Evolutionary conservation across 1,140 invertebrate genomes (phyloP), one percentile per base, ranked within the genome.

Genomic region (Trichonephila clavipes): DNA sequence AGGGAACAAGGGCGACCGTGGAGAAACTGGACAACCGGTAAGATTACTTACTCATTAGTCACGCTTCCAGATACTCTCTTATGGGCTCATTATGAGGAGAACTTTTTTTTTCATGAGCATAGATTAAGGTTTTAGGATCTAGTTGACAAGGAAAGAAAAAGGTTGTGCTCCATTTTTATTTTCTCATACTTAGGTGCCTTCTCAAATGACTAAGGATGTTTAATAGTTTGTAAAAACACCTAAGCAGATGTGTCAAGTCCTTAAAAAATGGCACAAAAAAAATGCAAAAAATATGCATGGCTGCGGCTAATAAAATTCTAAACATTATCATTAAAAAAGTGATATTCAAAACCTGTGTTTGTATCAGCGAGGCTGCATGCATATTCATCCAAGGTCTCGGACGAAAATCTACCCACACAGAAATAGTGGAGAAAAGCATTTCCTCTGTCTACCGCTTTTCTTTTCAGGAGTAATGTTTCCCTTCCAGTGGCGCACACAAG

Each of bases 11-110:
- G 93, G 93, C 24, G 88, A 94, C 81, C 61, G n/a, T 19, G 93
- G 93, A 89, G 93, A 94, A 34, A 58, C 87, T 90, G 93, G 93
- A 89, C 82, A 34, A 93, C 82, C 66, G 92, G 92, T 93, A 93
- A 88, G 92, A 19, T 85, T 81, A 59, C 72, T 77, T 34, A 77
- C 72, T 90, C 61, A 72, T 83, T 83, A 83, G 82, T 83, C 82
- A 83, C 51, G 82, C 40, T 83, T 83, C 51, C 51, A 58, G 82
- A 83, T 51, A 59, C 16, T 58, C 44, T 83, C 51, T 87, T 62
- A 87, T 34, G 58, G 85, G 61, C 28, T 87, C 59, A 87, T 87
- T 87, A 85, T n/a, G n/a, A 51, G n/a, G 51, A 51, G 10, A 83
- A 21, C n/a, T 62, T 62, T 87, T 87, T 87, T 64, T 19, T 28